Base-by-base conservation (phyloP, 2,888 invertebrate species). In the Chymomyza caudatula region DNA sequence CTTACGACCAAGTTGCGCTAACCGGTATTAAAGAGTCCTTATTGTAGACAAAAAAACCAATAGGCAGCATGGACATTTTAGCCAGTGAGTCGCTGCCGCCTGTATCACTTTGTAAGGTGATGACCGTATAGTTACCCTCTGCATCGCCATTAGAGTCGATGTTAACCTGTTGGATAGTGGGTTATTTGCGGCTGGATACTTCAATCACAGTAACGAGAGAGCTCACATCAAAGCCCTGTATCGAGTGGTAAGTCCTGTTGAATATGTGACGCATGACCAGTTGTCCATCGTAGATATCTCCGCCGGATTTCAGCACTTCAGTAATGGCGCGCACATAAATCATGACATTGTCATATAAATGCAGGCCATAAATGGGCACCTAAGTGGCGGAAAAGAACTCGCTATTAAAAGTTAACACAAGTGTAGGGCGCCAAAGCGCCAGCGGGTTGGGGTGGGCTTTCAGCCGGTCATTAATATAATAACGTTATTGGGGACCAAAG, bases 101-200 rank as follows among this genome's bases (percentile, higher is more conserved):
- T 3, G 90, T 87, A 77, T 95, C 94, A 53, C 93, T 93, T 69
- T 95, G 92, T 57, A 96, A 91, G 0, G 96, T 94, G 22, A 97
- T 94, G 0, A 97, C 95, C 0, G 97, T 96, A 90, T 95, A 97
- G 90, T 97, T 97, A 0, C 97, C 97, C 86, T 97, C 96, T 0
- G 97, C 97, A 85, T 98, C 97, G 0, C 97, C 97, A 72, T 95
- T 94, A 2, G 92, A 93, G 88, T 98, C 97, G 85, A 98, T 96
- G 78, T 94, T 94, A 8, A 95, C 94, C 95, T 95, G 72, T 22
- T 19, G 4, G 1, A 20, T 5, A 13, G n/a, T n/a, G n/a, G n/a
- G n/a, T 2, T 3, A 47, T 49, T 59, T 44, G 52, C 1, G 13
- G 6, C 17, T 17, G 19, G 13, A 51, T n/a, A 1, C 22, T 4